Conservation (phyloP, 2,888 invertebrate species). For the Rhamnusium bicolor region DNA sequence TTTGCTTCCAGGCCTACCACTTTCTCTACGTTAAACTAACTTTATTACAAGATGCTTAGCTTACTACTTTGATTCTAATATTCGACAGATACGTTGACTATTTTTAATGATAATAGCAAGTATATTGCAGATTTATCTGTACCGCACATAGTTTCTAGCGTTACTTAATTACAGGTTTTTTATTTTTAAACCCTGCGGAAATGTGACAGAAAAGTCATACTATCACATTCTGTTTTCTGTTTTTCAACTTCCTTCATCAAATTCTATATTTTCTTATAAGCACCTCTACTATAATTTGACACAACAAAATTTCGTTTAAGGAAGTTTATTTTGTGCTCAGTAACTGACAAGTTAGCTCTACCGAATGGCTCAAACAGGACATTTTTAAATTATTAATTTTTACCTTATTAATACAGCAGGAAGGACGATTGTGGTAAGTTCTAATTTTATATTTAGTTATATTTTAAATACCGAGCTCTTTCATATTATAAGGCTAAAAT, state of each 20-base stretch:
- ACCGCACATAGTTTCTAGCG: too few relatives aligned
- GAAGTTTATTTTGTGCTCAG: slow-evolving; percentile 23
- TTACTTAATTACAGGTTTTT: too few relatives aligned
- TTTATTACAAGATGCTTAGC: too few relatives aligned
- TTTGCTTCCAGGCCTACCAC: too few relatives aligned
- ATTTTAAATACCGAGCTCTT: background rate
- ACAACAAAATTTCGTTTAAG: slow-evolving; percentile 44
- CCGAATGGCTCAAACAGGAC: background rate
- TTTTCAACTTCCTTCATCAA: background rate
- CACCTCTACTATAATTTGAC: background rate
- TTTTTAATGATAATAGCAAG: too few relatives aligned
- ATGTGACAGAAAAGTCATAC: too few relatives aligned
- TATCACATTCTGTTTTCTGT: too few relatives aligned
- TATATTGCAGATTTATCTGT: too few relatives aligned
- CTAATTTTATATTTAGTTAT: background rate
- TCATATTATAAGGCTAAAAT: background rate
- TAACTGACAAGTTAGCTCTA: background rate
- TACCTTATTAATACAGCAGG: background rate
- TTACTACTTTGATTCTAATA: too few relatives aligned
- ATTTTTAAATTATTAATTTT: background rate
- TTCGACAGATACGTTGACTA: too few relatives aligned
- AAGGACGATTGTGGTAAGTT: background rate
- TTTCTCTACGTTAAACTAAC: too few relatives aligned
- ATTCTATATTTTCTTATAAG: background rate
- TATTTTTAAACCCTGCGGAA: too few relatives aligned